Base-by-base conservation (phyloP, 2,113 vertebrate genomes). In the Anser cygnoides region DNA sequence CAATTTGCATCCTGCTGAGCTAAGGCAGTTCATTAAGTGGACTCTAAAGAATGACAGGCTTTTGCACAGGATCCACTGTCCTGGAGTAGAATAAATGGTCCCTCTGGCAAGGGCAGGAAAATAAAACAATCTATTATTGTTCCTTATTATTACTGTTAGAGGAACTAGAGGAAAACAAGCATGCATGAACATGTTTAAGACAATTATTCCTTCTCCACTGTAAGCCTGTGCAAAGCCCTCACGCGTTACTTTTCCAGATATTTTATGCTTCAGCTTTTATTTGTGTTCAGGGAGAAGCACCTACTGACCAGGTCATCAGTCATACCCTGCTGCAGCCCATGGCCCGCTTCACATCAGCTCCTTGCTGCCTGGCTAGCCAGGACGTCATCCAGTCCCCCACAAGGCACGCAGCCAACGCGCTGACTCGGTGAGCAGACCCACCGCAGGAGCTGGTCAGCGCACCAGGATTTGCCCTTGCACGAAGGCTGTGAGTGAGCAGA, bases 11-110 rank as follows among this genome's bases (percentile, higher is more conserved):
- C 91, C 95, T 22, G 76, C 96, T 37, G 93, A 96, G 95, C 61
- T 0, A 0, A 87, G 77, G 78, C 84, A 95, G 75, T 70, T 95
- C 84, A 93, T 96, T 92, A 96, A 91, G 83, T 54, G 62, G 59
- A 73, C 95, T 93, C 68, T 90, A 46, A 90, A 93, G 90, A 95
- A 92, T 87, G 94, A 90, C 90, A 89, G 65, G 79, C 71, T 55
- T 78, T 49, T 91, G 80, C 91, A 87, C 71, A 90, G 82, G 71
- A 95, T 75, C 87, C 57, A 18, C 82, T 46, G 78, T 94, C 82
- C 89, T 82, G 74, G 37, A 76, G 91, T 78, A 87, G 80, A 68
- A 90, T 79, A 89, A 96, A 93, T 16, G 62, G 74, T 59, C 50
- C 91, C 89, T 93, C 84, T 50, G 82, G 89, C 92, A 93, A 95